Base-by-base conservation (phyloP, 2,888 invertebrate genomes). In the Tipula confusa region DNA sequence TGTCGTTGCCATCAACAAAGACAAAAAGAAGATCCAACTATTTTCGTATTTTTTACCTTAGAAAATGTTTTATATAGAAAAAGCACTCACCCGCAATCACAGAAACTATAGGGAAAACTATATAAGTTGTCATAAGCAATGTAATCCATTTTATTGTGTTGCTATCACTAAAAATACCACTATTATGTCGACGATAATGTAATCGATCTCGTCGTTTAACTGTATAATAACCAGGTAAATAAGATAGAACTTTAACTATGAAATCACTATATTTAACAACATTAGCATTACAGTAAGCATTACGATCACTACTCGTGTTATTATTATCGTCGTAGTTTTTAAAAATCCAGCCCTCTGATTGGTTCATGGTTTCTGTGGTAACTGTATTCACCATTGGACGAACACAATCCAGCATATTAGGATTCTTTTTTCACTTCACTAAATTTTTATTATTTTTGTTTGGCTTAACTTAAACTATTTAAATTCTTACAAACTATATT, bases 81-180 rank as follows among this genome's bases (percentile, higher is more conserved):
- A 24, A 15, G 33, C 9, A 82, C 82, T 82, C 82, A 82, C 82
- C 82, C 82, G 82, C 82, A 82, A 33, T 33, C 29, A 82, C 82
- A 18, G 82, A 24, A 36, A 82, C 82, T n/a, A 82, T 82, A 36
- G 33, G 33, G 36, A 82, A 82, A 82, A 36, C 11, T 11, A 82
- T 2, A 9, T 36, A 18, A 33, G 82, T 33, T 82, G 82, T 11
- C 9, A 82, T 18, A 9, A 82, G 31, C 33, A 80, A 15, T n/a
- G 31, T 80, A 36, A 33, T 82, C 82, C 82, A 82, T 36, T 82
- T 80, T 80, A 29, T 29, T 80, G 29, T 64, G 64, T 24, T 11
- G 64, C 64, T 9, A 64, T 24, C 7, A 36, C 9, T 43, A 43
- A 38, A 38, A 38, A 43, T 15, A 43, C n/a, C 13, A 43, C 43